A percentile compares a stretch with the other conserved stretches of the same genome.
phyloP scores from a whole-genome alignment of 2,888 invertebrate species.

The Lochmaea capreae region DNA sequence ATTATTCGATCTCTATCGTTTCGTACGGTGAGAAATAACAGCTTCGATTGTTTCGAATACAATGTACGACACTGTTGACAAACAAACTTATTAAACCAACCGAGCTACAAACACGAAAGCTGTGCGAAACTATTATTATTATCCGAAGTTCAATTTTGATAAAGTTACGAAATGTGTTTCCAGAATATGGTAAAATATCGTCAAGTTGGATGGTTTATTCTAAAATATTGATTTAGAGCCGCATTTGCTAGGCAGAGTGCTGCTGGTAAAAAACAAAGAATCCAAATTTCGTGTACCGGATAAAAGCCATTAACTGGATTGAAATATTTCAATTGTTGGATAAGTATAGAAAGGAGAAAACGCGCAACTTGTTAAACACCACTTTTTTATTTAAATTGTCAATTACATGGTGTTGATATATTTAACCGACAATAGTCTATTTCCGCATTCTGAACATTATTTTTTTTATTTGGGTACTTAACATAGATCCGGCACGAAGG shows the following conservation, averaged over 20 bases:
- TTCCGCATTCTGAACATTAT: no score
- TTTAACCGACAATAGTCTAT: no score
- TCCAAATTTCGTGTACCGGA: neutral
- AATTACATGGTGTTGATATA: no score
- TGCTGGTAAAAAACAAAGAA: slow-evolving; percentile 1
- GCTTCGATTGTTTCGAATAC: no score
- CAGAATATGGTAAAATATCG: slow-evolving; percentile 52
- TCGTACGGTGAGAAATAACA: no score
- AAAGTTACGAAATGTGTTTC: slow-evolving; percentile 58
- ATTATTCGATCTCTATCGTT: no score
- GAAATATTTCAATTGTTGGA: neutral
- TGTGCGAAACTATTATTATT: slow-evolving; percentile 52
- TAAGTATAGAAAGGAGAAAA: no score
- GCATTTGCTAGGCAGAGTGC: neutral
- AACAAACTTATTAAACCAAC: slow-evolving; percentile 59
- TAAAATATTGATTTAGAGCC: slow-evolving; percentile 24
- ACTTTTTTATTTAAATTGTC: no score
- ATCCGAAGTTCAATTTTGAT: slow-evolving; percentile 61
- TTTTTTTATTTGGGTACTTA: no score
- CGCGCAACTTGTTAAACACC: no score
- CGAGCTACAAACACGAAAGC: slow-evolving; percentile 29
- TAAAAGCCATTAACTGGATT: slow-evolving; percentile 1
- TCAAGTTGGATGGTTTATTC: slow-evolving; percentile 23
- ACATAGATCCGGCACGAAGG: no score
- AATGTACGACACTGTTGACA: slow-evolving; percentile 51